phyloP scores from a whole-genome alignment of 1,140 invertebrate species.

The Apis florea region DNA sequence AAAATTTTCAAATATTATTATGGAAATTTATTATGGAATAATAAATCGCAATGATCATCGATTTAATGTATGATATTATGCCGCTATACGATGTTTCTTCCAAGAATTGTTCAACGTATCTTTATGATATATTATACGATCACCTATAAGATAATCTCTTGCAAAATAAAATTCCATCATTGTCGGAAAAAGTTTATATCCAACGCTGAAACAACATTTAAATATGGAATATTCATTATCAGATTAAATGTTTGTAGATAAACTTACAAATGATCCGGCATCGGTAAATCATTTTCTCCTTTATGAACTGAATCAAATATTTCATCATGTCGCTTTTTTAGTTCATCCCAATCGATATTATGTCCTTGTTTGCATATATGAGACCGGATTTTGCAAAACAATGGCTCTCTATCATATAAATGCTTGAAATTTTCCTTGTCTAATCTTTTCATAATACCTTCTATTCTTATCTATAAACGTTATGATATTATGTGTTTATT shows the following conservation, averaged over 20 bases:
- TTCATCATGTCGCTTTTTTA: constrained; percentile 74
- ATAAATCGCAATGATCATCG: not conserved
- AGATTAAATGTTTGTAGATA: not conserved
- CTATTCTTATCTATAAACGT: constrained; percentile 72
- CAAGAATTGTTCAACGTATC: constrained; percentile 46
- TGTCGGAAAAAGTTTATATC: constrained; percentile 72
- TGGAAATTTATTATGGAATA: not conserved
- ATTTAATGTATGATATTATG: constrained; percentile 50
- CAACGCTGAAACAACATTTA: constrained; percentile 68
- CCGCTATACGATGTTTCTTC: constrained; percentile 59
- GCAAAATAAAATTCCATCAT: constrained; percentile 76
- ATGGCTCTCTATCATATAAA: constrained; percentile 77
- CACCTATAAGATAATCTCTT: constrained; percentile 68
- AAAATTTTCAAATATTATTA: not conserved
- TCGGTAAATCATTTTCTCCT: constrained; percentile 63
- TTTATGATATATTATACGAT: constrained; percentile 67
- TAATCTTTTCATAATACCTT: constrained; percentile 74
- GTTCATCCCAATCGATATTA: constrained; percentile 75
- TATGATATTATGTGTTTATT: not conserved
- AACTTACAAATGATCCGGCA: constrained; percentile 80
- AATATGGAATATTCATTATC: not conserved
- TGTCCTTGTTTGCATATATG: constrained; percentile 77
- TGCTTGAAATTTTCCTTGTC: constrained; percentile 66
- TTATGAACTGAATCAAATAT: constrained; percentile 64
- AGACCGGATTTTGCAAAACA: constrained; percentile 78